Conservation (phyloP, 2,113 vertebrate species). For the Protobothrops flavoviridis region DNA sequence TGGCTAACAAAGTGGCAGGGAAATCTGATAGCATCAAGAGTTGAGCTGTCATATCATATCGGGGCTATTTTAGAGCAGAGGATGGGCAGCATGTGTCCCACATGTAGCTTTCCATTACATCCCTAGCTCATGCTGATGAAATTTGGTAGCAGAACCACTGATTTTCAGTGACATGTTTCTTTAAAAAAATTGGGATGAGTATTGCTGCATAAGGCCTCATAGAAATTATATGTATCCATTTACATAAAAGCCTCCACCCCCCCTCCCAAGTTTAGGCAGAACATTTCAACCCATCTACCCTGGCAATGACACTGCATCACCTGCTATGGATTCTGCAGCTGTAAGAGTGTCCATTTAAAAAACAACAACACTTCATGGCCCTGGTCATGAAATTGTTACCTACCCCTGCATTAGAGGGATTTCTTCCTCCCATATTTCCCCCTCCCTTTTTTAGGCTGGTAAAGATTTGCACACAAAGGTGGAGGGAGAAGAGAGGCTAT, state of each 20-base stretch:
- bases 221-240: not conserved
- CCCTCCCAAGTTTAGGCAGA: not conserved
- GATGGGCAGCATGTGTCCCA: not conserved
- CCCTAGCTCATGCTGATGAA: not conserved
- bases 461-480: constrained; percentile 42
- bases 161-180: not conserved
- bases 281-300: not conserved
- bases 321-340: not conserved
- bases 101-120: not conserved
- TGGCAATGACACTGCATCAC: not conserved
- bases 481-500: not conserved
- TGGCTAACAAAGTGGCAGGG: not conserved
- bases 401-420: not conserved
- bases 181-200: not conserved
- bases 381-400: not conserved
- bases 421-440: not conserved
- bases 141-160: not conserved
- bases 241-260: not conserved
- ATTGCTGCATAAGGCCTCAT: not conserved
- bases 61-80: not conserved
- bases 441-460: not conserved
- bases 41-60: not conserved
- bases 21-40: not conserved
- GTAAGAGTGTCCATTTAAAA: not conserved
- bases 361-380: not conserved